phyloP scores from a whole-genome alignment of 2,888 invertebrate genomes.

The Synergus laeviventris region DNA sequence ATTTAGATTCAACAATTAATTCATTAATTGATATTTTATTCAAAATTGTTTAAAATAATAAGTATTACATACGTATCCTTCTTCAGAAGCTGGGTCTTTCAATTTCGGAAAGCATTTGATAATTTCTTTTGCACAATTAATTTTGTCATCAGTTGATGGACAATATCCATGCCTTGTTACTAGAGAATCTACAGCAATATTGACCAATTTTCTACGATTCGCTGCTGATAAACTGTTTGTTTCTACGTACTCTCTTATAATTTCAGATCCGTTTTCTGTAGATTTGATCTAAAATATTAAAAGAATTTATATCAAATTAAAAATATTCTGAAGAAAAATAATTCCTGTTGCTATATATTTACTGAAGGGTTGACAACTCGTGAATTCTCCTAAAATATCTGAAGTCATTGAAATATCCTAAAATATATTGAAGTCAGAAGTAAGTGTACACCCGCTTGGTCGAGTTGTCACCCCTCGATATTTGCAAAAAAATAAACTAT shows the following conservation, averaged over 20 bases:
- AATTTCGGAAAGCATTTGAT: slow-evolving; percentile 41
- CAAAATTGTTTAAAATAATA: not conserved
- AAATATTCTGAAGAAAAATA: not conserved
- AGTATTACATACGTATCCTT: slow-evolving; percentile 26
- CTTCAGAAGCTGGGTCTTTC: slow-evolving; percentile 23
- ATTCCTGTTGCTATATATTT: not conserved
- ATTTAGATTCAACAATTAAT: not conserved
- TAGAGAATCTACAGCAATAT: slow-evolving; percentile 37
- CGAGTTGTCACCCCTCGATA: too few relatives aligned
- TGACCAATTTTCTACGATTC: slow-evolving; percentile 37
- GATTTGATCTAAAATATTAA: slow-evolving; percentile 14
- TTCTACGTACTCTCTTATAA: slow-evolving; percentile 10
- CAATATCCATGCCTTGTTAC: slow-evolving; percentile 38
- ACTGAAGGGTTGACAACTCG: too few relatives aligned
- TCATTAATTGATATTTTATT: not conserved
- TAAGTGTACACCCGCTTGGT: too few relatives aligned
- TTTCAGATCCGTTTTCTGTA: not conserved
- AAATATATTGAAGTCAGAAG: too few relatives aligned
- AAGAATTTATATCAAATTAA: not conserved
- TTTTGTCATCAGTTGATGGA: slow-evolving; percentile 41
- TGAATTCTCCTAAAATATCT: too few relatives aligned
- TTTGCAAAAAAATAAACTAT: too few relatives aligned
- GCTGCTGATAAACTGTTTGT: slow-evolving; percentile 17
- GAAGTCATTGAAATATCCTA: too few relatives aligned
- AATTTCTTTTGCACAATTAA: slow-evolving; percentile 41